phyloP scores from a whole-genome alignment of 2,113 vertebrate species.

The Anoura caudifer region DNA sequence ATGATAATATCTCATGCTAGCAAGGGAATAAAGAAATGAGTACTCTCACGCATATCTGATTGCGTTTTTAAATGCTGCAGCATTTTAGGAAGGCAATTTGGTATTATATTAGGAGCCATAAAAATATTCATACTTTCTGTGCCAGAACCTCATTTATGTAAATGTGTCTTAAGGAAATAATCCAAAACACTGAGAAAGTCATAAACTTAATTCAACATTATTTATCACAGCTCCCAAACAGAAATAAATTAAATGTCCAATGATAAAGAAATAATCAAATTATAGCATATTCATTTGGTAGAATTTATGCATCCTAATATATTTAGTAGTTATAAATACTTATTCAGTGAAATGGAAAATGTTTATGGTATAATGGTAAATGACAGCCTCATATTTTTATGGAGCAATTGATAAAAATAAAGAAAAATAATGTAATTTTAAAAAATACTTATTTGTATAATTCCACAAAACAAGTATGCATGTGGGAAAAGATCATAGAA shows the following conservation, averaged over 20 bases:
- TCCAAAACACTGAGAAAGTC: slow-evolving; percentile 12
- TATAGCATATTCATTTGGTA: slow-evolving; percentile 20
- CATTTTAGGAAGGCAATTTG: slow-evolving; percentile 47
- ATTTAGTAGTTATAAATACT: slow-evolving; percentile 10
- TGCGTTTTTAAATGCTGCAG: slow-evolving; percentile 49
- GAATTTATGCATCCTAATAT: background rate
- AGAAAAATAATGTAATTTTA: background rate
- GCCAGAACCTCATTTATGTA: slow-evolving; percentile 39
- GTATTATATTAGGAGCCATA: slow-evolving; percentile 42
- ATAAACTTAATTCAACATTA: slow-evolving; percentile 23
- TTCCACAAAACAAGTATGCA: background rate
- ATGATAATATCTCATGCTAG: slow-evolving; percentile 45
- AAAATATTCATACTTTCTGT: slow-evolving; percentile 49
- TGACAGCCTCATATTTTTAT: background rate
- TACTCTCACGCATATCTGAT: background rate
- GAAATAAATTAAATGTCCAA: slow-evolving; percentile 22
- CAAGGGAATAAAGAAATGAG: slow-evolving; percentile 53
- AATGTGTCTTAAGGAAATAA: slow-evolving; percentile 48
- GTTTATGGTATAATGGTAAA: slow-evolving; percentile 11
- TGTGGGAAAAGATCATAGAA: background rate
- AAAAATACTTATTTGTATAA: background rate
- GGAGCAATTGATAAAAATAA: background rate
- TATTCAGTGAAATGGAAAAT: background rate
- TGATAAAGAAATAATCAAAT: background rate
- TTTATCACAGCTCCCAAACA: background rate